Percentiles rank a stretch among this genome's conserved stretches.
Evolutionary conservation across 2,113 vertebrate species (phyloP).

Genomic region (Atrichornis clamosus): DNA sequence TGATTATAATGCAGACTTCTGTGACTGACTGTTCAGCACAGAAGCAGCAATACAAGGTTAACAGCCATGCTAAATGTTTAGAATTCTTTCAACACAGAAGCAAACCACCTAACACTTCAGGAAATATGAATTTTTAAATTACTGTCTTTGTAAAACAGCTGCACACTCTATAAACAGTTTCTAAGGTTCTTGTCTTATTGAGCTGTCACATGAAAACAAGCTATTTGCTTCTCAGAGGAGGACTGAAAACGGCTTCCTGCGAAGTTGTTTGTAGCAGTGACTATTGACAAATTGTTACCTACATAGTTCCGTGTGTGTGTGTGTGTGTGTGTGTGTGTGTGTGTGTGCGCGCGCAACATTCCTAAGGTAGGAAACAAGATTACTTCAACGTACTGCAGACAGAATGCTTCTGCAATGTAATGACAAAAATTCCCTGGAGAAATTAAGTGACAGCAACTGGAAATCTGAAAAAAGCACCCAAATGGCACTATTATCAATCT

Average conservation of each 20-base stretch:
- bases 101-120: neutral
- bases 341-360: too few species aligned
- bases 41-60: neutral
- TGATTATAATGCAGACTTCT: neutral
- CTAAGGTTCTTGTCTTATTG: neutral
- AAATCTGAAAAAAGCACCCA: neutral
- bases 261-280: neutral
- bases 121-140: neutral
- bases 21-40: neutral
- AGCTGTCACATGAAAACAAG: neutral
- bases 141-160: neutral
- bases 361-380: too few species aligned
- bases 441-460: neutral
- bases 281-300: neutral
- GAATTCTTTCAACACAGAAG: neutral
- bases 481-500: neutral
- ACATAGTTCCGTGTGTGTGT: neutral
- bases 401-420: neutral
- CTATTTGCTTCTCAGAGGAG: neutral
- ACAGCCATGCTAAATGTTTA: neutral
- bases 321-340: too few species aligned
- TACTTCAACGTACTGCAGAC: neutral
- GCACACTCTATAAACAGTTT: neutral
- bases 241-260: neutral
- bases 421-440: neutral